Conservation (phyloP, 2,113 vertebrate species). For the Thunnus thynnus region DNA sequence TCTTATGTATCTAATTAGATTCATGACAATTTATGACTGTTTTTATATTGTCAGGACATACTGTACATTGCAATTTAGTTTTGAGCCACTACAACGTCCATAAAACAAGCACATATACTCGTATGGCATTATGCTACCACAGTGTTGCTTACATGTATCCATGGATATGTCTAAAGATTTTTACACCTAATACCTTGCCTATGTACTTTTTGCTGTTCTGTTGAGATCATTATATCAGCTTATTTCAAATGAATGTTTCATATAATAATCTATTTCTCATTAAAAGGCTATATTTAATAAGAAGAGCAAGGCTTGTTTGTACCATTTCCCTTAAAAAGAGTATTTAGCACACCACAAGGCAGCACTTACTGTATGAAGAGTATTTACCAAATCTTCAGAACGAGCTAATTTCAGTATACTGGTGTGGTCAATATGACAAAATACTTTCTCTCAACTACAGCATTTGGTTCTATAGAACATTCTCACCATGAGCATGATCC, state of each 20-base stretch:
- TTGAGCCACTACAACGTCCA: slow-evolving; percentile 73
- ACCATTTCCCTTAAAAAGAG: slow-evolving; percentile 40
- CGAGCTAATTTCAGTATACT: not conserved
- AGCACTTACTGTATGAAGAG: not conserved
- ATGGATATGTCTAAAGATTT: slow-evolving; percentile 81
- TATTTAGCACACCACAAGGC: not conserved
- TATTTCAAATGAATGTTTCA: slow-evolving; percentile 91
- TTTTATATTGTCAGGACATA: slow-evolving; percentile 71
- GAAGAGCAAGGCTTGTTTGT: slow-evolving; percentile 82
- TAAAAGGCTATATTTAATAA: slow-evolving; percentile 91
- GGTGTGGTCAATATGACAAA: not conserved
- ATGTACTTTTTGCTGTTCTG: slow-evolving; percentile 87
- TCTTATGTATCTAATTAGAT: slow-evolving; percentile 70
- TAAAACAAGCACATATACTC: slow-evolving; percentile 82
- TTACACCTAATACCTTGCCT: slow-evolving; percentile 85
- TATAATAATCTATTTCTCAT: slow-evolving; percentile 90
- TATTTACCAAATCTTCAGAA: not conserved
- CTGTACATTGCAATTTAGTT: slow-evolving; percentile 70
- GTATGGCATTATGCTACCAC: slow-evolving; percentile 73
- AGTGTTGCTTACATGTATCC: slow-evolving; percentile 80
- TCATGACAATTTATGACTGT: slow-evolving; percentile 73
- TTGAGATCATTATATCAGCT: slow-evolving; percentile 85
- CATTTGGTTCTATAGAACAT: not conserved
- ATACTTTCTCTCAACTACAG: not conserved
- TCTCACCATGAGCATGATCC: slow-evolving; percentile 2